A percentile compares a stretch with the other conserved stretches of the same genome.
Conservation (phyloP, 2,113 vertebrate species). For the Alces alces region DNA sequence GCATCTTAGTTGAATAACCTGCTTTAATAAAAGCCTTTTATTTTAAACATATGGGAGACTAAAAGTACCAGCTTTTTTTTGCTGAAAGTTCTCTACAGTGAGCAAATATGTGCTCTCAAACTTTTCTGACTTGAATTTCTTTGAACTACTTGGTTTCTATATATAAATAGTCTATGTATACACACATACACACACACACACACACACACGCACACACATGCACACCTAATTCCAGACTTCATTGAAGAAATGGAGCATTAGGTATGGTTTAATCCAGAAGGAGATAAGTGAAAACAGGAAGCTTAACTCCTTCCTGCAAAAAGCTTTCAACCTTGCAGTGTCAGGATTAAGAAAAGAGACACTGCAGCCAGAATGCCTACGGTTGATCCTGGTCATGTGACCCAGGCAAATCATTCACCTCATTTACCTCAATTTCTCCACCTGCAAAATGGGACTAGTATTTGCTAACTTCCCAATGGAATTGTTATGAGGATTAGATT, state of each 20-base stretch:
- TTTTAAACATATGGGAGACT: conserved; percentile 68
- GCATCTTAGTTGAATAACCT: conserved; percentile 42
- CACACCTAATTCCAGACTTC: conserved; percentile 21
- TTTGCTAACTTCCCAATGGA: background rate
- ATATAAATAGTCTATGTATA: background rate
- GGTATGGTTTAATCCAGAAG: background rate
- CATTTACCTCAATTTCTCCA: background rate
- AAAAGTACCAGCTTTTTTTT: conserved; percentile 57
- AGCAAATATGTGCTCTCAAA: conserved; percentile 50
- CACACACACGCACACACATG: background rate
- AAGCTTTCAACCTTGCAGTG: background rate
- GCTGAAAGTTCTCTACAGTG: background rate
- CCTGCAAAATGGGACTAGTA: background rate
- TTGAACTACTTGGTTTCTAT: background rate
- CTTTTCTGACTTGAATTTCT: conserved; percentile 57
- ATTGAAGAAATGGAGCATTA: conserved; percentile 11
- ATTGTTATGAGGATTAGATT: background rate
- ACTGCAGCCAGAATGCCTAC: background rate
- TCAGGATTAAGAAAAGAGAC: background rate
- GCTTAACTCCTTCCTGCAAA: background rate
- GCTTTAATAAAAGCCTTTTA: conserved; percentile 55
- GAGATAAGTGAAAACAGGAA: background rate
- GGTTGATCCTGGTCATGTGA: background rate
- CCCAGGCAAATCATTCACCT: background rate
- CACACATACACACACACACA: background rate